Conservation (phyloP, 1,140 invertebrate genomes). For the Drosophila malerkotliana region DNA sequence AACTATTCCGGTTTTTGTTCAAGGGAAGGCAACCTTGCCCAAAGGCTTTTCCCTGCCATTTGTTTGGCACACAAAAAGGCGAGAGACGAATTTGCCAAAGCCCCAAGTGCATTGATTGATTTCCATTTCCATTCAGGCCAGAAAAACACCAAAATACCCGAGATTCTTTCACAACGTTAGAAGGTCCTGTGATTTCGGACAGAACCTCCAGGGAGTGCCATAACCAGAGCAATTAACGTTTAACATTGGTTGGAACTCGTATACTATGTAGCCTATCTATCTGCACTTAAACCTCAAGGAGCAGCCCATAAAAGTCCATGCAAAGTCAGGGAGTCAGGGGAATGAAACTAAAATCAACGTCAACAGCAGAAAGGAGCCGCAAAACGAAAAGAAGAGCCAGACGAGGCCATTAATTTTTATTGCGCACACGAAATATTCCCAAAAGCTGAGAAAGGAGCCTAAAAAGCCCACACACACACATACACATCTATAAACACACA, state of each 20-base stretch:
- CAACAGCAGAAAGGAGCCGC: conserved; percentile 47
- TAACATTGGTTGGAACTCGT: conserved; percentile 30
- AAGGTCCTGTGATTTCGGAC: conserved; percentile 38
- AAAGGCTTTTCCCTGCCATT: conserved; percentile 49
- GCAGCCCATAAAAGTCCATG: conserved; percentile 57
- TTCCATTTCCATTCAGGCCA: conserved; percentile 42
- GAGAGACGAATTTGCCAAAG: conserved; percentile 1
- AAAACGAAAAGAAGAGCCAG: conserved; percentile 25
- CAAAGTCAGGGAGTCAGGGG: conserved; percentile 34
- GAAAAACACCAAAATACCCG: conserved; percentile 4
- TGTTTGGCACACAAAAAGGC: conserved; percentile 29
- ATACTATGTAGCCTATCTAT: conserved; percentile 21
- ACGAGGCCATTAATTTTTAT: conserved; percentile 76
- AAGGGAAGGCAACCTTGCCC: conserved; percentile 24
- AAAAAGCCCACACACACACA: conserved; percentile 8
- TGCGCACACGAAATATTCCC: conserved; percentile 61
- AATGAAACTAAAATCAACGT: conserved; percentile 75
- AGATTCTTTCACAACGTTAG: conserved; percentile 20
- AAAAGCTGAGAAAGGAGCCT: conserved; percentile 11
- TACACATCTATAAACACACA: not conserved
- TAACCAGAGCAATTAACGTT: conserved; percentile 54
- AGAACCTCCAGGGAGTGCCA: conserved; percentile 21
- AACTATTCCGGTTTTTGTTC: conserved; percentile 36
- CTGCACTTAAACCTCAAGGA: conserved; percentile 45
- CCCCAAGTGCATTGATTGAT: conserved; percentile 65